Evolutionary conservation across 2,888 invertebrate genomes (phyloP).

Genomic region (Nomada goodeniana): DNA sequence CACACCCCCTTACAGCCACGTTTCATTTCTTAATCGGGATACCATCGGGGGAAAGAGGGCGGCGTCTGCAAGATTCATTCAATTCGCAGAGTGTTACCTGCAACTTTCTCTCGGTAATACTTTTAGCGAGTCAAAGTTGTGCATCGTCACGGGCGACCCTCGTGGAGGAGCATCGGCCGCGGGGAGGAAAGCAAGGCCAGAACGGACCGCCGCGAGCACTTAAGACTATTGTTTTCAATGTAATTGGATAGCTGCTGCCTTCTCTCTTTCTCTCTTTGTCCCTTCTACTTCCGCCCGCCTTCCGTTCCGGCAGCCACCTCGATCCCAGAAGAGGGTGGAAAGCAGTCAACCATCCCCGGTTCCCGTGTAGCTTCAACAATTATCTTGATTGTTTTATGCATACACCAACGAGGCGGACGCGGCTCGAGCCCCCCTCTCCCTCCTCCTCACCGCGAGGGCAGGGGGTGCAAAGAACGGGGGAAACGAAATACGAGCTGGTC

Average conservation of each 20-base stretch:
- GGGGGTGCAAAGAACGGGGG: conserved; percentile 8
- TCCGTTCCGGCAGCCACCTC: conserved; percentile 63
- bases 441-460: background rate
- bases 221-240: conserved; percentile 86
- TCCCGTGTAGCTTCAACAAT: conserved; percentile 82
- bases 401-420: conserved; percentile 73
- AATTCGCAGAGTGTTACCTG: conserved; percentile 61
- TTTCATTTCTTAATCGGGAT: conserved; percentile 43
- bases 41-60: background rate
- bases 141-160: conserved; percentile 67
- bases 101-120: conserved; percentile 58
- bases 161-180: conserved; percentile 72
- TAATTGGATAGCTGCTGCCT: conserved; percentile 84
- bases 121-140: conserved; percentile 67
- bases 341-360: conserved; percentile 68
- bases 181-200: conserved; percentile 63
- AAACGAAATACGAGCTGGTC: conserved; percentile 27
- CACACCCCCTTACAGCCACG: background rate
- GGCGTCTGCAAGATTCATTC: conserved; percentile 46
- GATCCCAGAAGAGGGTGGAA: conserved; percentile 68
- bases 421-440: background rate
- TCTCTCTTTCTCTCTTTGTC: conserved; percentile 63
- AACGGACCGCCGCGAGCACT: conserved; percentile 83
- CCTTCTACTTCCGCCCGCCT: conserved; percentile 53
- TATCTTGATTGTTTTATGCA: conserved; percentile 85